phyloP scores from a whole-genome alignment of 2,797 vertebrate species.

The Enteromius anoplus region DNA sequence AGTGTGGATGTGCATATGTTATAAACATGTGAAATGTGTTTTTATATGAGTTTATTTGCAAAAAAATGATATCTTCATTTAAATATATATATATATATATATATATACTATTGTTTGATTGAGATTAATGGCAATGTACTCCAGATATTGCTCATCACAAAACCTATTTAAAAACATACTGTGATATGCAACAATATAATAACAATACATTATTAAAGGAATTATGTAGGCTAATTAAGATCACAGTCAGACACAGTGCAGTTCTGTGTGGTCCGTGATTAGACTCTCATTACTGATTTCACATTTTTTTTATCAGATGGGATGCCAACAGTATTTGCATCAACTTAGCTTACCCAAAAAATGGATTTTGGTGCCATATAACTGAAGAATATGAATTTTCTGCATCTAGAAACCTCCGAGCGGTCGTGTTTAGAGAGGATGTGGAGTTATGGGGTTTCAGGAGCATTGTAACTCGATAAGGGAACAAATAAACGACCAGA shows the following conservation, averaged over 20 bases:
- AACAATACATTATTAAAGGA: neutral
- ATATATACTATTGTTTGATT: too few species aligned
- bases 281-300: neutral
- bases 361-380: neutral
- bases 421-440: neutral
- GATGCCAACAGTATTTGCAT: neutral
- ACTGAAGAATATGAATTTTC: neutral
- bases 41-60: too few species aligned
- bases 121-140: too few species aligned
- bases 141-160: neutral
- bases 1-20: too few species aligned
- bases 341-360: neutral
- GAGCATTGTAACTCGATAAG: neutral
- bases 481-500: neutral
- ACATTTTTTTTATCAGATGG: neutral
- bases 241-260: neutral
- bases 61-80: too few species aligned
- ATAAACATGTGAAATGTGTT: too few species aligned
- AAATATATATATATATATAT: too few species aligned
- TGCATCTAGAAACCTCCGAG: neutral
- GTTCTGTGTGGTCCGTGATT: neutral
- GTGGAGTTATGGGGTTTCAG: neutral
- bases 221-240: neutral
- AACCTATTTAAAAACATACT: neutral
- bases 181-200: neutral